These are phyloP conservation scores for Oppia nitens DNA, from an alignment of 1,140 invertebrate species.

Conservation along the genomic window DNA sequence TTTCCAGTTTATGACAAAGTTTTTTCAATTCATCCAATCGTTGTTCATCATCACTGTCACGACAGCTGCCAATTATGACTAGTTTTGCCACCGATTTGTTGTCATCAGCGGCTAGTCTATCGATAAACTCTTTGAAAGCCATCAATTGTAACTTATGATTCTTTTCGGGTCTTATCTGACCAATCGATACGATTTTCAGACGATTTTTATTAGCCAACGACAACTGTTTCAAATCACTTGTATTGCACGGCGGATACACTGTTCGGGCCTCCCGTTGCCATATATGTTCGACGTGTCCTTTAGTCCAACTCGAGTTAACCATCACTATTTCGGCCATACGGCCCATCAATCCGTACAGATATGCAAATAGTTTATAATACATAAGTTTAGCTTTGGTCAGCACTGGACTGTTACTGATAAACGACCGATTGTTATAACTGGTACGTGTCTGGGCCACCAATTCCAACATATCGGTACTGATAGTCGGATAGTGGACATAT, in stretches of 20 bases:
- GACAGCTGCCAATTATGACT: slow-evolving; percentile 74
- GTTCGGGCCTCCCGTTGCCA: slow-evolving; percentile 59
- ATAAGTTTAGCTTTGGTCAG: slow-evolving; percentile 61
- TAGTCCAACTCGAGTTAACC: slow-evolving; percentile 95
- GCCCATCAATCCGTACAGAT: slow-evolving; percentile 67
- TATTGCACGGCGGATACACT: slow-evolving; percentile 91
- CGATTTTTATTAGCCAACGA: slow-evolving; percentile 27
- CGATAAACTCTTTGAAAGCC: slow-evolving; percentile 29
- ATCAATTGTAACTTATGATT: slow-evolving; percentile 83
- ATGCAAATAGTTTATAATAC: slow-evolving; percentile 81
- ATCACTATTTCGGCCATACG: slow-evolving; percentile 65
- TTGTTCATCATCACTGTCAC: slow-evolving; percentile 62
- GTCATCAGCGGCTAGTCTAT: slow-evolving; percentile 15
- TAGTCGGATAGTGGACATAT: slow-evolving; percentile 94
- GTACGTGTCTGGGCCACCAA: slow-evolving; percentile 47
- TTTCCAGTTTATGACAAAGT: slow-evolving; percentile 55
- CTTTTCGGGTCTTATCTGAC: slow-evolving; percentile 94
- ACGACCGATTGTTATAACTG: slow-evolving; percentile 62
- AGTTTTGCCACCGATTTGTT: slow-evolving; percentile 30
- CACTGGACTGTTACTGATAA: slow-evolving; percentile 62
- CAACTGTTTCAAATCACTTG: slow-evolving; percentile 52
- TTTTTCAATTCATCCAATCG: slow-evolving; percentile 67
- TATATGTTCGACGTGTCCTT: slow-evolving; percentile 68
- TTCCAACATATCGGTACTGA: slow-evolving; percentile 81
- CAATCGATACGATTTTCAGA: slow-evolving; percentile 67